Base-by-base conservation (phyloP, 2,113 vertebrate species). In the Caranx ignobilis region DNA sequence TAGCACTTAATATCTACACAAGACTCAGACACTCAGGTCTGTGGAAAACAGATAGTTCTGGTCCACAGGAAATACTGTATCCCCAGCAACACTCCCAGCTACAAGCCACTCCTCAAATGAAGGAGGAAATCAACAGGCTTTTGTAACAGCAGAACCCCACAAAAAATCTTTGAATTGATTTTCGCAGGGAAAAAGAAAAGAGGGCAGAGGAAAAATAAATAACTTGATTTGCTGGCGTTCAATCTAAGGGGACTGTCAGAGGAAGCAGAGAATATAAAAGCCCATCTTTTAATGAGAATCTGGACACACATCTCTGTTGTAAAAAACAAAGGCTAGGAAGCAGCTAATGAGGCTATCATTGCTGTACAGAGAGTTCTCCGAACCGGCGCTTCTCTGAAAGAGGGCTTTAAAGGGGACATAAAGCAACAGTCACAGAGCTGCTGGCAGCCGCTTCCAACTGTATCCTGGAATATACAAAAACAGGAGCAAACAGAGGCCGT, bases 301-400 rank as follows among this genome's bases (percentile, higher is more conserved):
- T 93, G 90, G 85, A 90, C 93, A 90, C 92, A 92, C 91, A 93
- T 92, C 90, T 88, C 90, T 90, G 92, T 88, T 93, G 90, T 91
- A 94, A 94, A 90, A 92, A 94, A 94, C 94, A 94, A 93, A 92
- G 86, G 87, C 88, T 88, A 89, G 92, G 87, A 94, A 83, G 89
- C 93, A 92, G 91, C 93, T 94, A 94, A 95, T 94, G 93, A 94
- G 94, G 92, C 91, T 93, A 94, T 94, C 94, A 93, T 90, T 87
- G 90, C 86, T 87, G 90, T 87, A 88, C 89, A 87, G 86, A 94
- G 90, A 87, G 87, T 88, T 88, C 87, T 91, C 84, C 39, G 50
- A 90, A 87, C 86, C 59, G 86, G 89, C 68, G 89, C 85, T 86
- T 86, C 91, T 87, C 75, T 86, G 88, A 93, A 90, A 92, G 90